Evolutionary conservation across 2,113 vertebrate genomes (phyloP).

Genomic region (Synchiropus splendidus): DNA sequence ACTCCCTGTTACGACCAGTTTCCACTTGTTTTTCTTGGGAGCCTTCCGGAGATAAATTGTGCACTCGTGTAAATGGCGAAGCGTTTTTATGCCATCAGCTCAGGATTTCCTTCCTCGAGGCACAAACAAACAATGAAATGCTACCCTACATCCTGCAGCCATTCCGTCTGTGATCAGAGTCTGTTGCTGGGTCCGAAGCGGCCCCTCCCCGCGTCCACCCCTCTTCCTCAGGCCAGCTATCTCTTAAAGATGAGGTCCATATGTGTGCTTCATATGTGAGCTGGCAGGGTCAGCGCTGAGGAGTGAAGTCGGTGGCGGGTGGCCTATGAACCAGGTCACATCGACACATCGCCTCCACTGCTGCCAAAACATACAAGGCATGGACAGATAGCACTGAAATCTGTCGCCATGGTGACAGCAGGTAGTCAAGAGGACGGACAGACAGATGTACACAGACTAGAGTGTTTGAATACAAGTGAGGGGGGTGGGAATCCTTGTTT

Average conservation of each 20-base stretch:
- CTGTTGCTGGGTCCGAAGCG: conserved; percentile 15
- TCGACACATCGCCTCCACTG: conserved; percentile 34
- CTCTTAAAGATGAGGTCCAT: conserved; percentile 59
- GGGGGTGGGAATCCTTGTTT: too few species aligned
- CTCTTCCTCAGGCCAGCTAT: conserved; percentile 36
- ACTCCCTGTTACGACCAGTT: too few species aligned
- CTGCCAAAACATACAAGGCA: conserved; percentile 49
- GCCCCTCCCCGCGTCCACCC: too few species aligned
- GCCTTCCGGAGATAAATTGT: neutral
- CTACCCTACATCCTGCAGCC: conserved; percentile 18
- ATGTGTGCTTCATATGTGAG: conserved; percentile 55
- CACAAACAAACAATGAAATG: conserved; percentile 26
- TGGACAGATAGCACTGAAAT: conserved; percentile 35
- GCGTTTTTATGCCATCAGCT: neutral
- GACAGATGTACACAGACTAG: conserved; percentile 4
- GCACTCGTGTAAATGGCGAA: neutral
- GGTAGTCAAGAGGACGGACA: conserved; percentile 28
- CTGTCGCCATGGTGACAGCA: conserved; percentile 45
- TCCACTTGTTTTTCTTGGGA: too few species aligned
- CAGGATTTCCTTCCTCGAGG: neutral
- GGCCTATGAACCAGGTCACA: conserved; percentile 49
- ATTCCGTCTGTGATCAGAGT: conserved; percentile 21
- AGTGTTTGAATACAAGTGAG: too few species aligned
- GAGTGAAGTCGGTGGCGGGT: conserved; percentile 29
- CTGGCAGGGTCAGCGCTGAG: conserved; percentile 40